Base-by-base conservation (phyloP, 2,113 vertebrate species). In the Ovis canadensis region DNA sequence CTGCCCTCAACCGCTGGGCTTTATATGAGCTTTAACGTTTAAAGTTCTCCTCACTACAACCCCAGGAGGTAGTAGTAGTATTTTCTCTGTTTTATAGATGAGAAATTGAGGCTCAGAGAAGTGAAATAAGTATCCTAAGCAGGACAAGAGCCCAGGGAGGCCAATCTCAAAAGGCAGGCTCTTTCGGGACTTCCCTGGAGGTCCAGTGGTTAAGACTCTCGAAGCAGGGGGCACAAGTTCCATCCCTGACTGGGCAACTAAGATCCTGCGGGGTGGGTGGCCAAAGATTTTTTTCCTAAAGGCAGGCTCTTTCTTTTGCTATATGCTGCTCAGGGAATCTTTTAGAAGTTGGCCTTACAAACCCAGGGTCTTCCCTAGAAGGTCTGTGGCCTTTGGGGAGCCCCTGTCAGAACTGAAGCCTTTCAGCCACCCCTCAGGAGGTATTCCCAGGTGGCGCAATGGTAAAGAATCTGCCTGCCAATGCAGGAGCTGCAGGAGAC, bases 271-370 rank as follows among this genome's bases (percentile, higher is more conserved):
- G 12, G 80, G 33, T n/a, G 6, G 12, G 33, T 3, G 6, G 50
- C 33, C 80, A 82, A 36, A 36, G 78, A 52, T 21, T 52, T 40
- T 40, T 40, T 74, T 13, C 19, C 19, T 52, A 52, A 81, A n/a
- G 50, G 14, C 7, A 33, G 91, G 50, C 86, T 91, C 54, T 17
- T 36, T 45, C 48, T 91, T 55, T 82, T 43, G 62, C 11, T 16
- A 3, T 27, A 45, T 7, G 6, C 27, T 59, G 36, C 57, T 43
- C 52, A 83, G 55, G 90, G 77, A 78, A 90, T 45, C 71, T 92
- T 91, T 78, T 89, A 27, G 83, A 92, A 82, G 54, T 60, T 55
- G 12, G 81, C 50, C 88, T 77, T 52, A 60, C 82, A 77, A 90
- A 85, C 6, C 6, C 29, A 78, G 67, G 50, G 50, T 62, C 40